Base-by-base conservation (phyloP, 1,140 invertebrate genomes). In the Aphis craccivora region DNA sequence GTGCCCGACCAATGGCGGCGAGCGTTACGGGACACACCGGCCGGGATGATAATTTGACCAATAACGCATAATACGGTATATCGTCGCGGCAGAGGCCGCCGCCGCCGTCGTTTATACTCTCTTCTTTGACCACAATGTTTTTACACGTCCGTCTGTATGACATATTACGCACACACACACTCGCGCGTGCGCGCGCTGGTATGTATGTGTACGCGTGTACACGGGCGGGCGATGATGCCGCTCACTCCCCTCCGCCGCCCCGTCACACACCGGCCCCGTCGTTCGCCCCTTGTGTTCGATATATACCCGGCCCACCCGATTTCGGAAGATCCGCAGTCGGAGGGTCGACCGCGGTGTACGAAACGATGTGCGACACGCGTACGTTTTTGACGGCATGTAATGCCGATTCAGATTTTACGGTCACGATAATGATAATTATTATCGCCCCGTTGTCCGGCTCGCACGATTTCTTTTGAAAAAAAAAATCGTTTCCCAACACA, bases 51-150 rank as follows among this genome's bases (percentile, higher is more conserved):
- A 40, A 55, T 93, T 86, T 93, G 81, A 86, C 91, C 91, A 93
- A 93, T 92, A 93, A 93, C 90, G 20, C 30, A 92, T 86, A 93
- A 81, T 86, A 86, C 76, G 37, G 76, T 84, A 53, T 51, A 93
- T 86, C 90, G 89, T 90, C 22, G 67, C 43, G 67, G 48, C 60
- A 30, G 30, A 14, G 0, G 5, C n/a, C 35, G 67, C 67, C 76
- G 91, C 43, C 48, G 81, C 18, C 76, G 91, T n/a, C 35, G 53
- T 67, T 90, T 67, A 43, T 48, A 67, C 30, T 90, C 53, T 60
- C 37, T 67, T 67, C 89, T 84, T 37, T 93, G 91, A 93, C 91
- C 91, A 55, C 81, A 93, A 92, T 92, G 76, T 83, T 92, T 92
- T 48, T 83, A 91, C 90, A 60, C 55, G 45, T 87, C 84, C 30